Evolutionary conservation across 2,888 invertebrate species (phyloP).

Genomic region (Mayetiola destructor): DNA sequence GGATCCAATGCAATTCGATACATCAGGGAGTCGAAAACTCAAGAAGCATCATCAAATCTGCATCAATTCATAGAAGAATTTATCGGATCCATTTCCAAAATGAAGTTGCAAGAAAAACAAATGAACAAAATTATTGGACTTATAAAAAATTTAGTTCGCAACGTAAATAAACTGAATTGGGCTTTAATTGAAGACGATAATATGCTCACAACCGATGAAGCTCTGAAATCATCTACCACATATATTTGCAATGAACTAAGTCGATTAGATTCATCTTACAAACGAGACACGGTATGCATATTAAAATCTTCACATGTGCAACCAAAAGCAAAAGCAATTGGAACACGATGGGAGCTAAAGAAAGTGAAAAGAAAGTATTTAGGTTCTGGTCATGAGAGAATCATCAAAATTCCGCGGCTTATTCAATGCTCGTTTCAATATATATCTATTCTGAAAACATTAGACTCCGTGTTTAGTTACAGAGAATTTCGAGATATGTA

Average conservation of each 20-base stretch:
- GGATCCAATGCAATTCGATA: no score
- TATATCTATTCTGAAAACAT: background rate
- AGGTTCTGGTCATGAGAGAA: no score
- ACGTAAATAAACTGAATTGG: background rate
- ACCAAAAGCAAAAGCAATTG: background rate
- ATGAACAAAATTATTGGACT: background rate
- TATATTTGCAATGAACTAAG: background rate
- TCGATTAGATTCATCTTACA: background rate
- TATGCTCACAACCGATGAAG: background rate
- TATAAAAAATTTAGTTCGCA: background rate
- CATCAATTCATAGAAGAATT: no score
- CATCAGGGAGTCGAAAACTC: no score
- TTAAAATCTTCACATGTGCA: background rate
- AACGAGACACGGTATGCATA: background rate
- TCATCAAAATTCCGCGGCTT: background rate
- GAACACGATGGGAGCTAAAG: background rate
- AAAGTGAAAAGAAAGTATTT: background rate
- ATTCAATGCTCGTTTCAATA: background rate
- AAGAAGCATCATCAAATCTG: no score
- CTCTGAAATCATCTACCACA: background rate
- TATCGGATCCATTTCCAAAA: no score
- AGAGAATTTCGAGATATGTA: background rate
- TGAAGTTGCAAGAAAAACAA: background rate
- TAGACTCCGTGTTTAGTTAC: background rate
- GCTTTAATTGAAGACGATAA: background rate